Evolutionary conservation across 2,888 invertebrate genomes (phyloP).

Genomic region (Norana najaformis): DNA sequence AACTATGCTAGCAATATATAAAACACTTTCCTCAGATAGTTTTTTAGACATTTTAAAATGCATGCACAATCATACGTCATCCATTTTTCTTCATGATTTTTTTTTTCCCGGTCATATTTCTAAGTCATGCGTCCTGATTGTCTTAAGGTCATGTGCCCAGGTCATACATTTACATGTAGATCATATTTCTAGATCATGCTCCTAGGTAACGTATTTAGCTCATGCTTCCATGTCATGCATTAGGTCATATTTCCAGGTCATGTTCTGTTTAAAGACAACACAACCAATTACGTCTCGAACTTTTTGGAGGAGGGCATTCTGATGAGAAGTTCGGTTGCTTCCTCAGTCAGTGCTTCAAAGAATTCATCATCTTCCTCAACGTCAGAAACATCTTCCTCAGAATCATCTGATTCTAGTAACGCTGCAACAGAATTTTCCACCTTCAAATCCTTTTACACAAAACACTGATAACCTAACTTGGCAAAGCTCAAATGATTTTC

Average conservation of each 20-base stretch:
- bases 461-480: not conserved
- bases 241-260: not conserved
- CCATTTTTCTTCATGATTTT: not conserved
- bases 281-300: not conserved
- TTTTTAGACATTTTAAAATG: not conserved
- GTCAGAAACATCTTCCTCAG: not conserved
- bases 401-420: not conserved
- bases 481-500: not conserved
- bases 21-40: not conserved
- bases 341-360: slow-evolving; percentile 8
- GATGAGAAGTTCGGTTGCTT: not conserved
- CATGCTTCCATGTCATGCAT: not conserved
- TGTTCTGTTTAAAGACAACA: not conserved
- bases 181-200: not conserved
- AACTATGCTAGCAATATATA: not conserved
- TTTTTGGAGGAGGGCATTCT: slow-evolving; percentile 16
- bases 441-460: not conserved
- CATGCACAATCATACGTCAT: not conserved
- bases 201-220: not conserved
- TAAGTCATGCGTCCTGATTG: no score
- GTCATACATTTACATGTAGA: not conserved
- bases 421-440: not conserved
- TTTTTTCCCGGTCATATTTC: not conserved
- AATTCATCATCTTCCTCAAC: not conserved
- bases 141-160: no score